These are phyloP conservation scores for Camelus dromedarius DNA, from an alignment of 2,113 vertebrate species.

Conservation along the genomic window DNA sequence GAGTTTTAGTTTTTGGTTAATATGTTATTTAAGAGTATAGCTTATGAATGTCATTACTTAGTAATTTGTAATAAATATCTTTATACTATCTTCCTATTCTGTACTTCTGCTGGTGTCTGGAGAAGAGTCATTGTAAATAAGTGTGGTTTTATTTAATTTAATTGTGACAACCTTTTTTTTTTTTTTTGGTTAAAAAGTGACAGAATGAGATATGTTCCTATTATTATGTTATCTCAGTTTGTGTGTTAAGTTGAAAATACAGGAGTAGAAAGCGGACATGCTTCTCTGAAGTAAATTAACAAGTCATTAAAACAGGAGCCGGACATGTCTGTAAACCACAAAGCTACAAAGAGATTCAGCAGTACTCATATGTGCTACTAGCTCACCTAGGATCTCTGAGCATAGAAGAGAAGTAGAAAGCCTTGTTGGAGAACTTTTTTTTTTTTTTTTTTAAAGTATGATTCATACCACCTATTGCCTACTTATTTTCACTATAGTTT, in stretches of 20 bases:
- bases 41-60: background rate
- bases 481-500: background rate
- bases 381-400: background rate
- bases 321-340: background rate
- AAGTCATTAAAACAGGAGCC: background rate
- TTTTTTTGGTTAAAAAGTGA: conserved; percentile 17
- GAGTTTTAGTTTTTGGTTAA: conserved; percentile 6
- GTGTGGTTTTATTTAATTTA: background rate
- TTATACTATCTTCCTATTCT: background rate
- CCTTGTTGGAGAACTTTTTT: background rate
- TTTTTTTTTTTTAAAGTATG: background rate
- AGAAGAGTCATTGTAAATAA: background rate
- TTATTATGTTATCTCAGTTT: background rate
- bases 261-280: background rate
- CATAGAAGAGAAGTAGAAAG: background rate
- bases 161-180: background rate
- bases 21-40: background rate
- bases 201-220: background rate
- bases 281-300: background rate
- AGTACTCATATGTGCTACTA: background rate
- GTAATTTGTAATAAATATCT: background rate
- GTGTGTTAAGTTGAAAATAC: background rate
- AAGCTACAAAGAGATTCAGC: background rate
- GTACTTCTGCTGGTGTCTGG: background rate
- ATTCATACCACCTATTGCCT: background rate